Evolutionary conservation across 2,888 invertebrate genomes (phyloP).

Genomic region (Chalcis sispes): DNA sequence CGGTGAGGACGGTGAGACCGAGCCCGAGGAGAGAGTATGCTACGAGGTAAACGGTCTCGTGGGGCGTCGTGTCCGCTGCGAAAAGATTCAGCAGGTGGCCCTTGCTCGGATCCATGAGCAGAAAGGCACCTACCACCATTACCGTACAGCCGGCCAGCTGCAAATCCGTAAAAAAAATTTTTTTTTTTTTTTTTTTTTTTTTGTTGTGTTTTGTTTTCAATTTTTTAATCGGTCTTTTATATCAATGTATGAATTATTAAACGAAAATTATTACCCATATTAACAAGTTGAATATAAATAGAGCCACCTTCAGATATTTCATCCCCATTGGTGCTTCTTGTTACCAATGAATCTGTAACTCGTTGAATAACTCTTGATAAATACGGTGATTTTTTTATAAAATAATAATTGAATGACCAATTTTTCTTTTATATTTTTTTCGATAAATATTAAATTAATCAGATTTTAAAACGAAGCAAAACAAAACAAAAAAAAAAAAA

Average conservation of each 20-base stretch:
- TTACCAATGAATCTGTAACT: conserved; percentile 47
- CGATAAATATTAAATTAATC: too few species aligned
- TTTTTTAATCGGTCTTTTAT: conserved; percentile 2
- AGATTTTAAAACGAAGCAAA: too few species aligned
- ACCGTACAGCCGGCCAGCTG: conserved; percentile 79
- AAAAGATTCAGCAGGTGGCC: conserved; percentile 77
- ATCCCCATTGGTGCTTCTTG: conserved; percentile 14
- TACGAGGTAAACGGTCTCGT: conserved; percentile 75
- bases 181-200: too few species aligned
- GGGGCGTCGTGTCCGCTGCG: conserved; percentile 74
- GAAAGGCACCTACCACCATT: conserved; percentile 78
- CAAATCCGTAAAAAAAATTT: background rate
- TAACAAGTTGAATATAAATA: conserved; percentile 71
- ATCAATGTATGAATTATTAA: too few species aligned
- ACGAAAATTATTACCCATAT: conserved; percentile 69
- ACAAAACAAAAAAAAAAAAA: background rate
- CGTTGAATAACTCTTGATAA: too few species aligned
- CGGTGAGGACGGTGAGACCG: conserved; percentile 77
- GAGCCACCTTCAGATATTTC: conserved; percentile 68
- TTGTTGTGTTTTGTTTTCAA: too few species aligned
- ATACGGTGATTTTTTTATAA: too few species aligned
- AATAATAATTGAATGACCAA: too few species aligned
- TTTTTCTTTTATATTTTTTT: too few species aligned
- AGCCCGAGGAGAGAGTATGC: conserved; percentile 78
- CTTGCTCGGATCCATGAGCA: conserved; percentile 78